A percentile compares a stretch with the other conserved stretches of the same genome.
These are phyloP conservation scores for Orthonyx spaldingii DNA, from an alignment of 2,113 vertebrate species.

Conservation along the genomic window DNA sequence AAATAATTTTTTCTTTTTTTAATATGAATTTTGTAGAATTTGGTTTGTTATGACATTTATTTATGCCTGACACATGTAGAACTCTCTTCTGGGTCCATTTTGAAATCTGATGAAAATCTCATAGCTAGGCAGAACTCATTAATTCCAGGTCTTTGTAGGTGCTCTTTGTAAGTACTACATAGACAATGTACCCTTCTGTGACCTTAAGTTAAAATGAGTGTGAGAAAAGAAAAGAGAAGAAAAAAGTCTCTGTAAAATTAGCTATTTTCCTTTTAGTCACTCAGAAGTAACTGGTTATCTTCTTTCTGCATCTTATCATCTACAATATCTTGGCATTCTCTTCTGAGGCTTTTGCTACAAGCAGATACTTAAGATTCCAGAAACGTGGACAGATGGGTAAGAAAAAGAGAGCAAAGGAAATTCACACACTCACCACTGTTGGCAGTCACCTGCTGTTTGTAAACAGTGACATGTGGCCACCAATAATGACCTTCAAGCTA, in stretches of 20 bases:
- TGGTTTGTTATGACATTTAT: neutral
- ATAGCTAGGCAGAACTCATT: neutral
- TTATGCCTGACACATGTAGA: neutral
- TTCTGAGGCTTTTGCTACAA: neutral
- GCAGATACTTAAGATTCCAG: neutral
- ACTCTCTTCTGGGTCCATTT: neutral
- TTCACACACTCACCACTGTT: constrained; percentile 42
- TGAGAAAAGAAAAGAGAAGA: neutral
- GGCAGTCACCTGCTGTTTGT: constrained; percentile 73
- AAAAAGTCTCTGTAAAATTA: neutral
- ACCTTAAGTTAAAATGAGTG: neutral
- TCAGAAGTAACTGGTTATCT: neutral
- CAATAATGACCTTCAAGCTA: constrained; percentile 71
- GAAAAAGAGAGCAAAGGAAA: constrained; percentile 45
- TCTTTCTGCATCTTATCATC: neutral
- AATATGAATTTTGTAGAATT: neutral
- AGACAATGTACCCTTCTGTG: neutral
- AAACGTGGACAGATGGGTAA: constrained; percentile 68
- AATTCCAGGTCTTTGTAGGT: constrained; percentile 10
- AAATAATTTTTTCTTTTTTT: neutral
- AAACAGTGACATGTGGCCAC: constrained; percentile 75
- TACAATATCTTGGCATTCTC: neutral
- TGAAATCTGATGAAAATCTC: neutral
- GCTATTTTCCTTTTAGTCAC: neutral
- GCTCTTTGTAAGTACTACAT: constrained; percentile 24